A percentile compares a stretch with the other conserved stretches of the same genome.
Conservation (phyloP, 2,797 vertebrate genomes). For the Myotis findleyi region DNA sequence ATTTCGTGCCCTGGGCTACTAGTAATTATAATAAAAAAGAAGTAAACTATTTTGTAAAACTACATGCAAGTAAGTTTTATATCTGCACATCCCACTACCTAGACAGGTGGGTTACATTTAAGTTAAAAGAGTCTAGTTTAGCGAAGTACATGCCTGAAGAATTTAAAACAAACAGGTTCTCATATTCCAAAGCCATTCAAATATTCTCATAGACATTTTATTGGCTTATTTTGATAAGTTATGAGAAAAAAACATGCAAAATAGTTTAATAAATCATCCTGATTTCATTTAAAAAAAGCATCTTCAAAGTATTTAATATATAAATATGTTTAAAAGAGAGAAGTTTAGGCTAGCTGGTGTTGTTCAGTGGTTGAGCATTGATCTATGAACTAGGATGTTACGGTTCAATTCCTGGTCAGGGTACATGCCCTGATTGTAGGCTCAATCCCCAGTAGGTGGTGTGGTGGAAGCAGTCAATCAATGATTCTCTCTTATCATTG, state of each 20-base stretch:
- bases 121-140: slow-evolving; percentile 20
- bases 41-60: neutral
- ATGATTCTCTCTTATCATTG: no score
- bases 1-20: no score
- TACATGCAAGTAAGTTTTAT: neutral
- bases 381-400: no score
- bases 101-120: neutral
- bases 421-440: no score
- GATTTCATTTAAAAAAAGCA: neutral
- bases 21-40: neutral
- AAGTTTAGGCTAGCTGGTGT: no score
- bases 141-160: neutral
- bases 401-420: no score
- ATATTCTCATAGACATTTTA: neutral
- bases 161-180: slow-evolving; percentile 23
- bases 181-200: slow-evolving; percentile 35
- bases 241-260: slow-evolving; percentile 17
- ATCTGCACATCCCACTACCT: neutral
- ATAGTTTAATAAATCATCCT: neutral
- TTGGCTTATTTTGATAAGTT: slow-evolving; percentile 21
- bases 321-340: neutral
- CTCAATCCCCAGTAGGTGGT: no score
- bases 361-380: no score
- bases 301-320: neutral
- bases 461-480: no score